phyloP scores from a whole-genome alignment of 2,888 invertebrate genomes.

The Caenorhabditis sp. region DNA sequence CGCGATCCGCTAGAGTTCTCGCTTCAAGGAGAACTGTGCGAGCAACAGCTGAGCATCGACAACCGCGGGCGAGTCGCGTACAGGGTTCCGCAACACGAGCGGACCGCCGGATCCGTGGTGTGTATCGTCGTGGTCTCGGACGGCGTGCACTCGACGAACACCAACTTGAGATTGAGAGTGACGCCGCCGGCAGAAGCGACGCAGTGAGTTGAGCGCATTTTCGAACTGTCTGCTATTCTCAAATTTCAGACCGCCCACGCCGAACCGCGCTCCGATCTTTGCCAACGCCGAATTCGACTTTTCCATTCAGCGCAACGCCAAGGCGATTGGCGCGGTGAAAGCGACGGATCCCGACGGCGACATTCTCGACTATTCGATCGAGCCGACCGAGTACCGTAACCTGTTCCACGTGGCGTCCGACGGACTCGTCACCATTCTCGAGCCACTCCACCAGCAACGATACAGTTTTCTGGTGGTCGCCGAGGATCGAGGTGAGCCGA shows the following conservation, averaged over 20 bases:
- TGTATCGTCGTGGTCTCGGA: constrained; percentile 55
- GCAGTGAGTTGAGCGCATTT: constrained; percentile 24
- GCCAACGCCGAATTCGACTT: constrained; percentile 34
- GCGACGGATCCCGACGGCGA: constrained; percentile 62
- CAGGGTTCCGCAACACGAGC: not conserved
- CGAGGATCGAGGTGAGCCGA: constrained; percentile 59
- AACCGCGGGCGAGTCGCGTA: constrained; percentile 49
- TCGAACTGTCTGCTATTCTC: not conserved
- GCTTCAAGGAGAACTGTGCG: constrained; percentile 53
- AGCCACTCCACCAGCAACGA: constrained; percentile 41
- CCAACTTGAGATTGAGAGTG: constrained; percentile 29
- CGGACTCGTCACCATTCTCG: constrained; percentile 43
- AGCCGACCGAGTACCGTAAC: constrained; percentile 69
- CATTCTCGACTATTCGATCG: constrained; percentile 57
- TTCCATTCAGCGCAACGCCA: constrained; percentile 12
- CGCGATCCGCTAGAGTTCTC: constrained; percentile 31
- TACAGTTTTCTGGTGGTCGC: constrained; percentile 66
- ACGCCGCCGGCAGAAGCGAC: constrained; percentile 8
- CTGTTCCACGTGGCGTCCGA: constrained; percentile 66
- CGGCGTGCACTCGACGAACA: constrained; percentile 36
- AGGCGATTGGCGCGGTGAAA: constrained; percentile 52
- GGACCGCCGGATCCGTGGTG: constrained; percentile 27
- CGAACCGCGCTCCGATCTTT: constrained; percentile 38
- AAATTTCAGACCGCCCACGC: constrained; percentile 6
- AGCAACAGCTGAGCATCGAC: constrained; percentile 44